Evolutionary conservation across 1,140 invertebrate species (phyloP).

Genomic region (Ceratina calcarata): DNA sequence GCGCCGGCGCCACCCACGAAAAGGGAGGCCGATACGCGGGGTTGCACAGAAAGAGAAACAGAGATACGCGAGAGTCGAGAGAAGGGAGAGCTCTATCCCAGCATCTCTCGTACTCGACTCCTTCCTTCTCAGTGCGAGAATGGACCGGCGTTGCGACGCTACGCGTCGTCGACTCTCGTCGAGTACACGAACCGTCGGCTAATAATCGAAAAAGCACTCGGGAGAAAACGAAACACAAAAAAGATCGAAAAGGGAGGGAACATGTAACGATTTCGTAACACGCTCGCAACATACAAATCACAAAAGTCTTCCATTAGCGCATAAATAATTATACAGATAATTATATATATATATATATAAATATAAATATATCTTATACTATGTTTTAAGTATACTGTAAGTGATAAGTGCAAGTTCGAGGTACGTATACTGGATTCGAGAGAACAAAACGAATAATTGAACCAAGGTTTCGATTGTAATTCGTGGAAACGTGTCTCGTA

Average conservation of each 20-base stretch:
- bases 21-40: constrained; percentile 32
- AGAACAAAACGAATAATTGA: background rate
- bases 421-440: constrained; percentile 6
- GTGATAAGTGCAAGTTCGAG: constrained; percentile 41
- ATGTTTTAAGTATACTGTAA: constrained; percentile 44
- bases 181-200: constrained; percentile 29
- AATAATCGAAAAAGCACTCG: constrained; percentile 2
- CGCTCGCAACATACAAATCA: constrained; percentile 68
- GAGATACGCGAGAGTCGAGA: constrained; percentile 29
- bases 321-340: constrained; percentile 24
- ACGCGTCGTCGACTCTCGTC: constrained; percentile 66
- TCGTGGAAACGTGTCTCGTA: background rate
- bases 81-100: constrained; percentile 42
- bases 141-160: constrained; percentile 73
- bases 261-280: constrained; percentile 57
- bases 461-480: background rate
- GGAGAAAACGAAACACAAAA: background rate
- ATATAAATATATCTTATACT: background rate
- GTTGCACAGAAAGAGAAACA: constrained; percentile 47
- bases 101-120: constrained; percentile 53
- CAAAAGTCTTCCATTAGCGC: constrained; percentile 76
- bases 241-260: constrained; percentile 20
- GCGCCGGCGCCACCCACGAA: constrained; percentile 70
- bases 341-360: constrained; percentile 4
- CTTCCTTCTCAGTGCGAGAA: constrained; percentile 71